phyloP scores from a whole-genome alignment of 1,140 invertebrate genomes.

The Pararge aegeria region DNA sequence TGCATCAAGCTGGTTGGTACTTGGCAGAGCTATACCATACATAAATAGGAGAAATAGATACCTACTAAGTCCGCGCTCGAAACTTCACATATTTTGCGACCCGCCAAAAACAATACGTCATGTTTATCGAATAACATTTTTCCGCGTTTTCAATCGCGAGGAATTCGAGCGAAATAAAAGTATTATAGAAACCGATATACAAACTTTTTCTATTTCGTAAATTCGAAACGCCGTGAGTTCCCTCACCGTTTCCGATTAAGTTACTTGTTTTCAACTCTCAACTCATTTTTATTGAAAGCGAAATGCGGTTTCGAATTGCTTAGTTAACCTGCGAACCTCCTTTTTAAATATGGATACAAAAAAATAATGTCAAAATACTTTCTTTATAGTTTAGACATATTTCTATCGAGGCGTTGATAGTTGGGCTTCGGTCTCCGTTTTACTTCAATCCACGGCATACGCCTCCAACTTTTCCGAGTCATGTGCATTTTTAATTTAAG shows the following conservation, averaged over 20 bases:
- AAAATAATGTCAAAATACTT: too few relatives aligned
- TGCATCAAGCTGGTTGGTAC: too few relatives aligned
- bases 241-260: not conserved
- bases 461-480: too few relatives aligned
- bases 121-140: not conserved
- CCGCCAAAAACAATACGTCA: not conserved
- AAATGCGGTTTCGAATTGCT: slow-evolving; percentile 1
- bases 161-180: slow-evolving; percentile 7
- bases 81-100: too few relatives aligned
- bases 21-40: too few relatives aligned
- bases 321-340: not conserved
- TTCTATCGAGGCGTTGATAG: too few relatives aligned
- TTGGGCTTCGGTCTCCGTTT: too few relatives aligned
- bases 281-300: slow-evolving; percentile 7
- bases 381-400: too few relatives aligned
- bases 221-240: slow-evolving; percentile 1
- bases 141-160: not conserved
- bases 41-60: too few relatives aligned
- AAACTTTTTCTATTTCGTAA: slow-evolving; percentile 8
- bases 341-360: not conserved
- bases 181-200: slow-evolving; percentile 2
- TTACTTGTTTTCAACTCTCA: slow-evolving; percentile 7
- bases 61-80: too few relatives aligned
- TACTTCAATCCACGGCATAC: too few relatives aligned
- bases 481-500: too few relatives aligned